These are phyloP conservation scores for Gadopsis bispinosus DNA, from an alignment of 2,797 vertebrate genomes.

Conservation along the genomic window DNA sequence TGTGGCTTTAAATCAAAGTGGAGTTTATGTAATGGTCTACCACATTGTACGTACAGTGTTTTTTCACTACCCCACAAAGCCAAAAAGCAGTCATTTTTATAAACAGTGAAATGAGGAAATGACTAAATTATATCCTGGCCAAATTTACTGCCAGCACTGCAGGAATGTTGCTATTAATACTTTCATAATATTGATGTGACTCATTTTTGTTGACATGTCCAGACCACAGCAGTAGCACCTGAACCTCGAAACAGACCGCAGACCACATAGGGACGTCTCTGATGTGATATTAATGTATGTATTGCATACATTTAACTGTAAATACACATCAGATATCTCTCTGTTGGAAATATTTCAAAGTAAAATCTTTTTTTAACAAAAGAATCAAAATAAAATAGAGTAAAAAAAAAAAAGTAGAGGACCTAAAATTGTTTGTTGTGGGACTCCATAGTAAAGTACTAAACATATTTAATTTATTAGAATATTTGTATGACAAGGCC, in stretches of 20 bases:
- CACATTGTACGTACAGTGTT: neutral
- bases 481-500: no score
- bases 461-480: no score
- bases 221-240: neutral
- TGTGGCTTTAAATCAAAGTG: constrained; percentile 10
- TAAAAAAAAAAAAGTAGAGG: neutral
- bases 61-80: neutral
- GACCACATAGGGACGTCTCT: neutral
- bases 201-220: neutral
- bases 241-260: neutral
- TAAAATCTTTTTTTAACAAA: no score
- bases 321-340: neutral
- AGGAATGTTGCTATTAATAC: neutral
- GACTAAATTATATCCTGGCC: neutral
- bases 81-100: neutral
- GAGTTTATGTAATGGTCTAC: neutral
- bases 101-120: neutral
- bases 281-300: fast-evolving
- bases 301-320: neutral
- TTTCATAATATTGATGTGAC: neutral
- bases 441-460: neutral
- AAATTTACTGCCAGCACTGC: neutral
- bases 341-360: neutral
- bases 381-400: no score
- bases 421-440: constrained; percentile 3